phyloP scores from a whole-genome alignment of 2,113 vertebrate species.

The Orcinus orca region DNA sequence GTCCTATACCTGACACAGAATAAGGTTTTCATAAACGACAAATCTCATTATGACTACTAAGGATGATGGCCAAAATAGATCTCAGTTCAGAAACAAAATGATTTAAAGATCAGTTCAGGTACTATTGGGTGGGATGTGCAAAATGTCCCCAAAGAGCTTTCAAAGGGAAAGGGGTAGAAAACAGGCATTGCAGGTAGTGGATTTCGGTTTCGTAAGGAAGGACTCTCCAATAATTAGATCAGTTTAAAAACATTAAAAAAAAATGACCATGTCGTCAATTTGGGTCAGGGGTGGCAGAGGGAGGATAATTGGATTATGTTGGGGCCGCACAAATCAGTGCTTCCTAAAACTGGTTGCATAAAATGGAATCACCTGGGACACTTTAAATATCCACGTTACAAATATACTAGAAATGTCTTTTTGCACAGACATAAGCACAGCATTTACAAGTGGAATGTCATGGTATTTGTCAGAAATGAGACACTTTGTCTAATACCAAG shows the following conservation, averaged over 20 bases:
- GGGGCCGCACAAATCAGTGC: not conserved
- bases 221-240: not conserved
- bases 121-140: not conserved
- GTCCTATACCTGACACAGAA: not conserved
- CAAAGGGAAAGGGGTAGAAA: not conserved
- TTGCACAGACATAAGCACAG: not conserved
- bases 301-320: not conserved
- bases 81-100: not conserved
- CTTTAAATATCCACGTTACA: not conserved
- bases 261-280: not conserved
- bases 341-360: not conserved
- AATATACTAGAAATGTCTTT: not conserved
- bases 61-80: not conserved
- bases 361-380: not conserved
- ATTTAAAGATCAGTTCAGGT: not conserved
- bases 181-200: not conserved
- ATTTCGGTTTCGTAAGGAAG: not conserved
- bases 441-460: not conserved
- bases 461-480: slow-evolving; percentile 29
- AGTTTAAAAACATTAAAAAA: not conserved
- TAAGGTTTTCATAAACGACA: not conserved
- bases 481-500: not conserved
- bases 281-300: not conserved
- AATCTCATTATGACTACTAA: not conserved
- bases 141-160: not conserved